phyloP scores from a whole-genome alignment of 2,888 invertebrate species.

The Drosophila buzzatii region DNA sequence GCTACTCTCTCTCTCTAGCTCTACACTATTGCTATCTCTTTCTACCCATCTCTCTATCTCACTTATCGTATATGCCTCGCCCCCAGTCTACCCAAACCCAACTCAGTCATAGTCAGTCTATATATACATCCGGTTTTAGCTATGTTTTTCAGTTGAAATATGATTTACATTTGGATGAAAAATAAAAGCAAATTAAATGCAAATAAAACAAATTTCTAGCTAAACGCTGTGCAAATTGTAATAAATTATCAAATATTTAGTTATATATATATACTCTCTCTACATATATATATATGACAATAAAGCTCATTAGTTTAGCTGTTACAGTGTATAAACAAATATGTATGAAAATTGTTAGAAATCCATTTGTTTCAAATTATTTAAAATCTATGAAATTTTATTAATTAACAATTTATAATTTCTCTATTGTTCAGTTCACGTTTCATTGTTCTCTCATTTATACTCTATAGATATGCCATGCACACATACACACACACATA shows the following conservation, averaged over 20 bases:
- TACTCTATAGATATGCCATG: conserved; percentile 30
- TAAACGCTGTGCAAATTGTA: conserved; percentile 83
- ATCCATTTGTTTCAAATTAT: conserved; percentile 38
- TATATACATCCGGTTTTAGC: conserved; percentile 41
- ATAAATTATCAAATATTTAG: conserved; percentile 58
- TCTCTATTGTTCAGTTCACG: conserved; percentile 40
- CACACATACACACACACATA: conserved; percentile 24
- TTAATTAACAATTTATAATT: conserved; percentile 28
- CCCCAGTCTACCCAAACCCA: neutral
- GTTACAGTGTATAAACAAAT: conserved; percentile 78
- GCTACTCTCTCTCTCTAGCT: conserved; percentile 21
- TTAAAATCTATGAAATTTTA: conserved; percentile 1
- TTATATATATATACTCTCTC: conserved; percentile 20
- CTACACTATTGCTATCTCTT: conserved; percentile 34
- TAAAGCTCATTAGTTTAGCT: conserved; percentile 77
- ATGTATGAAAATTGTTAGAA: conserved; percentile 61
- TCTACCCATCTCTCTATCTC: conserved; percentile 25
- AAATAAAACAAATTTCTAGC: conserved; percentile 31
- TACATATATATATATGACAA: conserved; percentile 29
- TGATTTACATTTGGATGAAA: conserved; percentile 47
- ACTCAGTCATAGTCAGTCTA: conserved; percentile 1
- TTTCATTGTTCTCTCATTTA: conserved; percentile 58
- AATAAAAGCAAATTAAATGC: conserved; percentile 15
- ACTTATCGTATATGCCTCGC: conserved; percentile 1
- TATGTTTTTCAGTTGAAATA: conserved; percentile 66